Evolutionary conservation across 2,113 vertebrate genomes (phyloP).

Genomic region (Pionites leucogaster): DNA sequence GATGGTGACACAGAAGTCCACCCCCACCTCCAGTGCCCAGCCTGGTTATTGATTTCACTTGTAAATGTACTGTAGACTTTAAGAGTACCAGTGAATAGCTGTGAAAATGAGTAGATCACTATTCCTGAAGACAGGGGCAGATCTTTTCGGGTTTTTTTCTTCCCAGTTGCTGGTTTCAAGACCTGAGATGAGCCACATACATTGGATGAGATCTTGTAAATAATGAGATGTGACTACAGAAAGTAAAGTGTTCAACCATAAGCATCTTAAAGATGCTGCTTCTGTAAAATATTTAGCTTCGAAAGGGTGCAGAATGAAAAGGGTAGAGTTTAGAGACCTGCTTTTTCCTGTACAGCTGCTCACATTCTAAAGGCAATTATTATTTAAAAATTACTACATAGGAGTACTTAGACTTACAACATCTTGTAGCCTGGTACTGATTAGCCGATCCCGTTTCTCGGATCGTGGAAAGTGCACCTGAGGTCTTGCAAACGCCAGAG

Average conservation of each 20-base stretch:
- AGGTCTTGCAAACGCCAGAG: background rate
- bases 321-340: background rate
- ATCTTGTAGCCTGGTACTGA: background rate
- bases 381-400: background rate
- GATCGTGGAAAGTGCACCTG: background rate
- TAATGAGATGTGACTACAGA: background rate
- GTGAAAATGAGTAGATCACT: background rate
- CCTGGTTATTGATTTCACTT: background rate
- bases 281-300: slow-evolving; percentile 10
- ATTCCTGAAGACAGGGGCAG: background rate
- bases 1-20: background rate
- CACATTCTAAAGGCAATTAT: background rate
- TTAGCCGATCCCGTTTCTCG: background rate
- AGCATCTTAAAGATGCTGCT: background rate
- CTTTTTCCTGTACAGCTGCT: background rate
- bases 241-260: background rate
- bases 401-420: background rate
- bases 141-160: rapidly evolving
- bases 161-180: background rate
- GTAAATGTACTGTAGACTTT: background rate
- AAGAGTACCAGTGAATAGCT: background rate
- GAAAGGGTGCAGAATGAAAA: background rate
- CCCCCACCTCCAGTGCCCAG: background rate
- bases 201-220: background rate
- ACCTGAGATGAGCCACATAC: background rate